Base-by-base conservation (phyloP, 1,140 invertebrate genomes). In the Octopus bimaculoides region DNA sequence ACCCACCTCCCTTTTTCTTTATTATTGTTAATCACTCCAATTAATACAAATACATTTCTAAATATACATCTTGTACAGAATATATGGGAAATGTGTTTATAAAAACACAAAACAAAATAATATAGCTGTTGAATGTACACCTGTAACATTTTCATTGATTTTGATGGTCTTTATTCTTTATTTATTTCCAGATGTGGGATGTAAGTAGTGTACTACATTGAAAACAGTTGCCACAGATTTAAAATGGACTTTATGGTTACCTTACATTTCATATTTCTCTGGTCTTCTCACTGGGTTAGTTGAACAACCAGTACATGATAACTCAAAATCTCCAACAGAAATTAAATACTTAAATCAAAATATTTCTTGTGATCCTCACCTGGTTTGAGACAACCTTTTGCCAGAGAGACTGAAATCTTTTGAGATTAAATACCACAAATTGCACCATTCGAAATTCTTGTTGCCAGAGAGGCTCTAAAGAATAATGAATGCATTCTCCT, bases 121-220 rank as follows among this genome's bases (percentile, higher is more conserved):
- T 41, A 41, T 41, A 41, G 26, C 26, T 41, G 26, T 41, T 41
- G 26, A 41, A 41, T 41, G 26, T 41, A 41, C 26, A 41, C 26
- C 1, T 41, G 26, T 41, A 41, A 41, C 26, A 41, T 41, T 41
- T 41, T 41, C 26, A 41, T 75, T 41, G 54, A 76, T n/a, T 53
- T 53, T 66, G 17, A 83, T 85, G 12, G 86, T 82, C 17, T 79
- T 79, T 66, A 89, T 82, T 10, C 83, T 86, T 79, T 89, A 83
- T 94, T 94, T 79, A 89, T 76, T 81, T 86, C 52, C 82, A 90
- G 89, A 73, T 90, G 71, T 90, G 89, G 89, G 89, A 90, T 80
- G 77, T 90, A 53, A 87, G 86, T 78, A 88, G 87, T 83, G 82
- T 90, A 12, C 78, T 87, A 20, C 84, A 87, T 77, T 87, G 81